Evolutionary conservation across 2,113 vertebrate species (phyloP).

Genomic region (Sula dactylatra): DNA sequence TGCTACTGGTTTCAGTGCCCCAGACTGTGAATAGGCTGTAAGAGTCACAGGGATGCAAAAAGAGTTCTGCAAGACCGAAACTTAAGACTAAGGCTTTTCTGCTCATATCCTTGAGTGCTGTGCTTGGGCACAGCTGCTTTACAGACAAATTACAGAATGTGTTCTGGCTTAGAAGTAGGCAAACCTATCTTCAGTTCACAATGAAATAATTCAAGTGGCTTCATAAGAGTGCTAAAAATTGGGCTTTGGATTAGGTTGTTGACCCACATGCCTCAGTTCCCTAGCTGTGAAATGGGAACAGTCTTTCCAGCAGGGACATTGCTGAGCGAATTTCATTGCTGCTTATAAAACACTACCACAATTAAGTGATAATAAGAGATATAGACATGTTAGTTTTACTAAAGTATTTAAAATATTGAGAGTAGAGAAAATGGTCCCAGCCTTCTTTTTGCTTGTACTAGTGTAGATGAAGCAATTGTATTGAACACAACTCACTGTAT

Average conservation of each 20-base stretch:
- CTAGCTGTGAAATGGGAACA: slow-evolving; percentile 24
- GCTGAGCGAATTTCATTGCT: not conserved
- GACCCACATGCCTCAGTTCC: slow-evolving; percentile 7
- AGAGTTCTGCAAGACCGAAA: not conserved
- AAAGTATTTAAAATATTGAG: slow-evolving; percentile 23
- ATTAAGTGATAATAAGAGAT: not conserved
- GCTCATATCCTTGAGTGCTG: not conserved
- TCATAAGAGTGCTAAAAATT: not conserved
- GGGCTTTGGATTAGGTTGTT: not conserved
- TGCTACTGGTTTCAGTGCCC: not conserved
- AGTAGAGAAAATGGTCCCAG: not conserved
- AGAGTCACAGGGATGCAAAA: not conserved
- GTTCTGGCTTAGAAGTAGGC: not conserved
- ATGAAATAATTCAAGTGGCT: not conserved
- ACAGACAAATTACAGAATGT: not conserved
- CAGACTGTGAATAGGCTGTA: not conserved
- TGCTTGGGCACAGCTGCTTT: not conserved
- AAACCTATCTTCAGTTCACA: not conserved
- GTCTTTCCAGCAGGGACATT: not conserved
- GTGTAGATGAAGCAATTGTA: not conserved
- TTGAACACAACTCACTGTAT: not conserved
- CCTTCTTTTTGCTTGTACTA: not conserved
- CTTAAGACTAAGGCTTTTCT: not conserved
- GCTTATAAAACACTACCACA: not conserved
- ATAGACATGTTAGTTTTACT: not conserved